Conservation (phyloP, 2,797 vertebrate genomes). For the Okamejei kenojei region DNA sequence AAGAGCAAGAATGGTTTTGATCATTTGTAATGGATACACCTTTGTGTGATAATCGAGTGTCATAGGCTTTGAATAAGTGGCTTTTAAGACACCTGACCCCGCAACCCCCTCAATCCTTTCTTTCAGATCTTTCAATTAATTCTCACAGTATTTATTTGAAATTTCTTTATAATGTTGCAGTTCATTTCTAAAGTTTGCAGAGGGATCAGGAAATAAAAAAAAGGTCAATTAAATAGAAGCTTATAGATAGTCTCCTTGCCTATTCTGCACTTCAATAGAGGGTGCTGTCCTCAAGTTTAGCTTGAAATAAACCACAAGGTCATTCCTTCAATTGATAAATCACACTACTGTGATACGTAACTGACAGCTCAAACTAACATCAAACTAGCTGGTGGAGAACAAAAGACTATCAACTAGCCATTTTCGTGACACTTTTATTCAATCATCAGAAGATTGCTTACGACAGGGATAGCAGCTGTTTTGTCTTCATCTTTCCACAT, state of each 20-base stretch:
- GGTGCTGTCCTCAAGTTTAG: conserved; percentile 64
- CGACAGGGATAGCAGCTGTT: conserved; percentile 99
- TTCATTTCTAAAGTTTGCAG: conserved; percentile 74
- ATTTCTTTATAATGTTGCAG: conserved; percentile 68
- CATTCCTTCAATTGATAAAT: conserved; percentile 99
- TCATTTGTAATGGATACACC: conserved; percentile 15
- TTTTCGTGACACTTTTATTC: conserved; percentile 99
- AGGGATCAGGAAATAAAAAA: conserved; percentile 75
- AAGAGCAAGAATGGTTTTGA: conserved; percentile 45
- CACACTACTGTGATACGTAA: conserved; percentile 98
- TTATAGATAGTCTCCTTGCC: conserved; percentile 41
- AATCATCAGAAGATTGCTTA: conserved; percentile 99
- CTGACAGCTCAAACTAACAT: conserved; percentile 99
- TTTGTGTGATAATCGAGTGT: not conserved
- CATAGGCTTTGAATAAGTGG: not conserved
- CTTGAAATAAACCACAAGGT: conserved; percentile 76
- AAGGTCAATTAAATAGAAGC: conserved; percentile 57
- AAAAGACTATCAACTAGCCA: conserved; percentile 99
- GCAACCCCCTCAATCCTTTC: not conserved
- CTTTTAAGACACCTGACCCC: not conserved
- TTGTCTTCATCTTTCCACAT: conserved; percentile 99
- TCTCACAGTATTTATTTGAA: not conserved
- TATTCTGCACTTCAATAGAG: conserved; percentile 55
- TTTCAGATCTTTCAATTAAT: conserved; percentile 23
- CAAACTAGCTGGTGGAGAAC: conserved; percentile 99